Evolutionary conservation across 2,888 invertebrate species (phyloP), one percentile per base, ranked within the genome.

Genomic region (Cremastobaeus sp.): DNA sequence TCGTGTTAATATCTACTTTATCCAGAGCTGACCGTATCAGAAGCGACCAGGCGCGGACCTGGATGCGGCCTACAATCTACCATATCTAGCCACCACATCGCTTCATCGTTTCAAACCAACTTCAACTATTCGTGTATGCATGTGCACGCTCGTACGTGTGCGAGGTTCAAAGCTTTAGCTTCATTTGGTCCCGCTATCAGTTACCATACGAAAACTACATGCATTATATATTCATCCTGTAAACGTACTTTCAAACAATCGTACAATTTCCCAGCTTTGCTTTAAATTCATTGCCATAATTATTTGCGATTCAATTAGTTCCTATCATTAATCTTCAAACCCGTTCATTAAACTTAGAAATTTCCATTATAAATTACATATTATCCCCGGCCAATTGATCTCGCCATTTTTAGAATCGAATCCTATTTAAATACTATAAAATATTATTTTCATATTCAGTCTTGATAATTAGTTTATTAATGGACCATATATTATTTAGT

Each of bases 1-100:
- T 87, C 87, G 85, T 87, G 87, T 87, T 87, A 87, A 87, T 87
- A 87, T 87, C 87, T 87, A 87, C 86, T 87, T 87, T 87, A 87
- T 87, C 86, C 85, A 82, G 79, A 81, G 84, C 85, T 86, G 87
- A 87, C 87, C 87, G 86, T 87, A 87, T 87, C 87, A 86, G 87
- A 83, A 82, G 81, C 83, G 83, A 82, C 86, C 86, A 87, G 86
- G 83, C 86, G 84, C 82, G 81, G 73, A 76, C 76, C 77, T 55
- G 69, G 72, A 72, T 74, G 62, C 57, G 80, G 79, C 79, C 81
- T 77, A 79, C 83, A 82, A 83, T 83, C 83, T 82, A 82, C 78
- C 76, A 45, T 82, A 83, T 83, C 84, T 83, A 76, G 77, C 69
- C 77, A 78, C 81, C 78, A 80, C 83, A 84, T 85, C 84, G 82